Evolutionary conservation across 2,888 invertebrate species (phyloP).

Genomic region (Andrena bucephala): DNA sequence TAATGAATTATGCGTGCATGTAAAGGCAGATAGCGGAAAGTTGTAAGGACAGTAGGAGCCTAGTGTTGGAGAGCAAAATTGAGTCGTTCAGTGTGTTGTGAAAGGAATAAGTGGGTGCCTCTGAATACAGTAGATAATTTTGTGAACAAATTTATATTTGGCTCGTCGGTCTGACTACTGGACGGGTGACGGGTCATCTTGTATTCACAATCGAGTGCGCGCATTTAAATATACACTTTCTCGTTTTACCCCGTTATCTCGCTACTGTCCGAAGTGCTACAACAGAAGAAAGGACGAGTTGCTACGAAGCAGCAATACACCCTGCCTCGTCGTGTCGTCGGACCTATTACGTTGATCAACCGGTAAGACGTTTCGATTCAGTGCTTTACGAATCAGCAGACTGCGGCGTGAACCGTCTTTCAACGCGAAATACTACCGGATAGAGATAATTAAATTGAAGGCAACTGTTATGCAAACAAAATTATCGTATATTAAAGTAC

Average conservation of each 20-base stretch:
- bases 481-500: not conserved
- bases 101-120: slow-evolving; percentile 25
- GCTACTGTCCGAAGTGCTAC: not conserved
- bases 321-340: slow-evolving; percentile 5
- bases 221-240: not conserved
- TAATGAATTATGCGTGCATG: slow-evolving; percentile 32
- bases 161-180: not conserved
- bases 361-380: slow-evolving; percentile 39
- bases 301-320: not conserved
- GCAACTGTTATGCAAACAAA: not conserved
- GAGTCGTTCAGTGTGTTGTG: slow-evolving; percentile 15
- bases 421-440: not conserved
- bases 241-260: not conserved
- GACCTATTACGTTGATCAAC: slow-evolving; percentile 15
- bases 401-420: not conserved
- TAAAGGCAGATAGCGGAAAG: slow-evolving; percentile 32
- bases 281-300: not conserved
- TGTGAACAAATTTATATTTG: not conserved
- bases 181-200: not conserved
- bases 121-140: not conserved
- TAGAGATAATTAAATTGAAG: not conserved
- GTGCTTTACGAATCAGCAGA: not conserved
- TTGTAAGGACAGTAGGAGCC: slow-evolving; percentile 21
- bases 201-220: not conserved
- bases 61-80: slow-evolving; percentile 9